These are phyloP conservation scores for Haliaeetus leucogaster DNA, from an alignment of 2,113 vertebrate genomes.

Conservation along the genomic window DNA sequence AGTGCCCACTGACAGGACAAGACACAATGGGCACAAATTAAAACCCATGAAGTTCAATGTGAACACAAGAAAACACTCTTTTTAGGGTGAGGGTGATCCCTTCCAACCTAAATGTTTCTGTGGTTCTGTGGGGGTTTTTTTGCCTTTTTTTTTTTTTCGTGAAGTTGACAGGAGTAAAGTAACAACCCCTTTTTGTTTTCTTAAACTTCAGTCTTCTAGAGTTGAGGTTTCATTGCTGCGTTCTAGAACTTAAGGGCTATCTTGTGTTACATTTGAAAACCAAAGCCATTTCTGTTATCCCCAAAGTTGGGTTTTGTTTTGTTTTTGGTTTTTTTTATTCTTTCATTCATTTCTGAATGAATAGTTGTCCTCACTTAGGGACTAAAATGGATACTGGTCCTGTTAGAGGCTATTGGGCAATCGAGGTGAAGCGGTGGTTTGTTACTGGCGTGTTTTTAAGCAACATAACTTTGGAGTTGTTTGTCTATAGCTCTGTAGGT, in stretches of 20 bases:
- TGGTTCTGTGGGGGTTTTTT: not conserved
- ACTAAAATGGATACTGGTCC: not conserved
- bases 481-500: not conserved
- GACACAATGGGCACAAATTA: not conserved
- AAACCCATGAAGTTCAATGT: not conserved
- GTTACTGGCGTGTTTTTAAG: not conserved
- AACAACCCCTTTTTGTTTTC: not conserved
- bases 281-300: not conserved
- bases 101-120: not conserved
- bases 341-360: not conserved
- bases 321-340: not conserved
- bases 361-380: not conserved
- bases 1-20: not conserved
- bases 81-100: not conserved
- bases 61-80: not conserved
- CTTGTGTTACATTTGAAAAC: not conserved
- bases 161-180: not conserved
- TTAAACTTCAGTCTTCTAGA: not conserved
- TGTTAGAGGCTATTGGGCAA: not conserved
- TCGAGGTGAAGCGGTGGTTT: not conserved
- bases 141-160: not conserved
- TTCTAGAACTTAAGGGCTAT: not conserved
- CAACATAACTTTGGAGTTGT: not conserved
- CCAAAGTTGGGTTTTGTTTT: not conserved
- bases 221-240: not conserved